Conservation (phyloP, 2,113 vertebrate genomes). For the Melanocharis versteri region DNA sequence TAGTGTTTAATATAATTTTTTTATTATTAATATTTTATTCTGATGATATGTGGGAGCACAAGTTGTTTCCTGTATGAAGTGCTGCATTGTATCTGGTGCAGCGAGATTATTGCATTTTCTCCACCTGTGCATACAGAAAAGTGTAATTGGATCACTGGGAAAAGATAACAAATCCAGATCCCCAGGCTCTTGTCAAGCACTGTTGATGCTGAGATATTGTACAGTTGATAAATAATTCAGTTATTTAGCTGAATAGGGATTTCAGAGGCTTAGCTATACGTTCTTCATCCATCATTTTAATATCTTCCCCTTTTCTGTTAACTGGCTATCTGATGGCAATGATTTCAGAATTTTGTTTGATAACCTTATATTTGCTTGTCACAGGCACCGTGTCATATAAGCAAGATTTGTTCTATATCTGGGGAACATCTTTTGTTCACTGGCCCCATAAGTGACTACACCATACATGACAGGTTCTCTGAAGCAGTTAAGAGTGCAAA, state of each 20-base stretch:
- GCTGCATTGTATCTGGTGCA: neutral
- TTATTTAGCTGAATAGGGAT: neutral
- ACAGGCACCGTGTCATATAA: neutral
- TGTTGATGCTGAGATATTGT: neutral
- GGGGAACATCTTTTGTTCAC: neutral
- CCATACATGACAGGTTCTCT: neutral
- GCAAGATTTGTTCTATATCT: neutral
- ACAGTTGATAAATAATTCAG: constrained; percentile 52
- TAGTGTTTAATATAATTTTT: neutral
- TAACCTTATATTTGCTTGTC: neutral
- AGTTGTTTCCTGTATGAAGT: neutral
- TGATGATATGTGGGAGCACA: neutral
- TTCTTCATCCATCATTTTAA: constrained; percentile 1
- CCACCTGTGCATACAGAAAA: neutral
- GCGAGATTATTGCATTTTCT: neutral
- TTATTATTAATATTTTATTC: neutral
- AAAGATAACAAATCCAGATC: neutral
- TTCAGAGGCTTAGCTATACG: neutral
- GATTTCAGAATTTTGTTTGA: neutral
- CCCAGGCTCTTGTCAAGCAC: neutral
- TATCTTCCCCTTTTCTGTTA: neutral
- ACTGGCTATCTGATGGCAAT: neutral
- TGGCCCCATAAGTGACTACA: neutral
- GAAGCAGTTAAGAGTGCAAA: neutral
- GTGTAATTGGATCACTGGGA: neutral